phyloP scores from a whole-genome alignment of 2,888 invertebrate genomes.

The Monopis laevigella region DNA sequence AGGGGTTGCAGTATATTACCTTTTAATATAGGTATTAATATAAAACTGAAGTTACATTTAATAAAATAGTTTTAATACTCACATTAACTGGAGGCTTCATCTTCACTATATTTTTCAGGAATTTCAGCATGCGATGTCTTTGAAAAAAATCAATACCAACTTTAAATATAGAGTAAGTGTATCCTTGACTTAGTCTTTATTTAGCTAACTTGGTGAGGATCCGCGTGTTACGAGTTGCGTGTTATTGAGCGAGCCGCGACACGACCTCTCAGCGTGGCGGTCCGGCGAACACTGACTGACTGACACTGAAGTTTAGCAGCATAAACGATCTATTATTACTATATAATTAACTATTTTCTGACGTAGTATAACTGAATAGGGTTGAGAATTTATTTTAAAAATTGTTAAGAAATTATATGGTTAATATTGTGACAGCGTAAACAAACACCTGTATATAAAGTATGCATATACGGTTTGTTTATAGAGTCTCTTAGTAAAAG shows the following conservation, averaged over 20 bases:
- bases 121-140: slow-evolving; percentile 37
- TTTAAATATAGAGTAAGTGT: neutral
- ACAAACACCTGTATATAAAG: no score
- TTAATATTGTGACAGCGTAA: no score
- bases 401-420: no score
- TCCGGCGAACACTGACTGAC: slow-evolving; percentile 48
- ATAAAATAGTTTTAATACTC: slow-evolving; percentile 27
- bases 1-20: no score
- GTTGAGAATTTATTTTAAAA: no score
- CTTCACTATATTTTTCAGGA: slow-evolving; percentile 40
- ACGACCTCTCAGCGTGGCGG: slow-evolving; percentile 23
- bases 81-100: slow-evolving; percentile 60
- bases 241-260: slow-evolving; percentile 3
- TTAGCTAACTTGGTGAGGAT: neutral
- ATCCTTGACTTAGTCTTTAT: neutral
- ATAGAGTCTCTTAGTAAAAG: no score
- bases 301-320: no score
- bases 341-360: no score
- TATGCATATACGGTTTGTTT: no score
- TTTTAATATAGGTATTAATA: no score
- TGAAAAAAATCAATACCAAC: neutral
- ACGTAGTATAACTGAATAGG: no score
- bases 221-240: slow-evolving; percentile 3
- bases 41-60: neutral
- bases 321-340: no score